These are phyloP conservation scores for Pandemis heparana DNA, from an alignment of 2,888 invertebrate species.

Conservation along the genomic window DNA sequence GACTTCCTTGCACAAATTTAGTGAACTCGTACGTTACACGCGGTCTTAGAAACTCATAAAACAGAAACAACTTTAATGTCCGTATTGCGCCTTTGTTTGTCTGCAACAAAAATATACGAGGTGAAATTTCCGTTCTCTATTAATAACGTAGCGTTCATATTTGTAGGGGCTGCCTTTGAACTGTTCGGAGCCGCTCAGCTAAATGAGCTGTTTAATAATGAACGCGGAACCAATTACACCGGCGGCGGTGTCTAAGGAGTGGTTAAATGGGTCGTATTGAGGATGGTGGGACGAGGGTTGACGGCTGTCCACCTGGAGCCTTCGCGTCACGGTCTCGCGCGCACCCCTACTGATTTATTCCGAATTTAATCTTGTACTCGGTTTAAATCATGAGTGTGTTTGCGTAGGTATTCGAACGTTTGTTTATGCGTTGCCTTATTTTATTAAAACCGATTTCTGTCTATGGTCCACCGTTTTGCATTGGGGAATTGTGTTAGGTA, in stretches of 20 bases:
- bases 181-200: conserved; percentile 23
- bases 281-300: conserved; percentile 65
- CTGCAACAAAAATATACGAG: conserved; percentile 1
- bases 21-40: background rate
- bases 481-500: no score
- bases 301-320: conserved; percentile 63
- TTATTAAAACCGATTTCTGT: background rate
- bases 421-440: conserved; percentile 1
- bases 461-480: background rate
- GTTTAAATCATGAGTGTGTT: conserved; percentile 32
- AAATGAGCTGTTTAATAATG: conserved; percentile 47
- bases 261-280: conserved; percentile 48
- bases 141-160: conserved; percentile 28
- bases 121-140: conserved; percentile 11
- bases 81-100: background rate
- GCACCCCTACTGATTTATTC: conserved; percentile 43
- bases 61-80: background rate
- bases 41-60: background rate
- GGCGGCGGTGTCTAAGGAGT: conserved; percentile 44
- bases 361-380: conserved; percentile 36
- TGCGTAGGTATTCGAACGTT: conserved; percentile 18
- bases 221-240: conserved; percentile 47
- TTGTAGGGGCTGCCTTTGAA: conserved; percentile 26
- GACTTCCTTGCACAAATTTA: background rate
- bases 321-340: conserved; percentile 56